Evolutionary conservation across 2,888 invertebrate species (phyloP), one percentile per base, ranked within the genome.

Genomic region (Drosophila colorata): DNA sequence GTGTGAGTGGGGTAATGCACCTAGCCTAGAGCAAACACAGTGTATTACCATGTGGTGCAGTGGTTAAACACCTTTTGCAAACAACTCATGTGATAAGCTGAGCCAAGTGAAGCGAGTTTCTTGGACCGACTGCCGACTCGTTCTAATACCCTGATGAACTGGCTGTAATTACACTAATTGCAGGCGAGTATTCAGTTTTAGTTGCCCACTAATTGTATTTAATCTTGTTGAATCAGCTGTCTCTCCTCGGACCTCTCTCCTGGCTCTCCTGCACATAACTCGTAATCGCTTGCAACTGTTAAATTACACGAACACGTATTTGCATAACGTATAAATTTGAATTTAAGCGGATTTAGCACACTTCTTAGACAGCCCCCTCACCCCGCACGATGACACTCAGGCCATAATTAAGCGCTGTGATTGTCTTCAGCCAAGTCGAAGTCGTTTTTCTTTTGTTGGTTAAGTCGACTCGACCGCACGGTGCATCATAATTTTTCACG

Each of bases 401-500:
- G 53, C 60, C 51, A 78, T 68, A 82, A 82, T 82, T 84, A 82
- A 87, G 68, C 65, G 60, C 48, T 61, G 46, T 67, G 71, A 80
- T 76, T 77, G 85, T 77, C 78, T 69, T 53, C 40, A 46, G 48
- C 65, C 49, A 61, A 68, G 64, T 56, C 48, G 43, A 52, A 68
- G 64, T 41, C 49, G 47, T 46, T 66, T 70, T 58, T 69, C 41
- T 48, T 49, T 11, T 11, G 11, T 28, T 28, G 6, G 11, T 3
- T 31, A 4, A 31, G 31, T 31, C 31, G 31, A 31, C 9, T 31
- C 31, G 31, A 46, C 53, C 59, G 25, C 44, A 46, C 25, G 64
- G 63, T 44, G 74, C 77, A 70, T 88, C 86, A 84, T 86, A 88
- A 84, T 84, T 84, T 86, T 84, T 86, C 77, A 83, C 83, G 69